These are phyloP conservation scores for Chinchilla lanigera DNA, from an alignment of 2,113 vertebrate genomes.

Conservation along the genomic window DNA sequence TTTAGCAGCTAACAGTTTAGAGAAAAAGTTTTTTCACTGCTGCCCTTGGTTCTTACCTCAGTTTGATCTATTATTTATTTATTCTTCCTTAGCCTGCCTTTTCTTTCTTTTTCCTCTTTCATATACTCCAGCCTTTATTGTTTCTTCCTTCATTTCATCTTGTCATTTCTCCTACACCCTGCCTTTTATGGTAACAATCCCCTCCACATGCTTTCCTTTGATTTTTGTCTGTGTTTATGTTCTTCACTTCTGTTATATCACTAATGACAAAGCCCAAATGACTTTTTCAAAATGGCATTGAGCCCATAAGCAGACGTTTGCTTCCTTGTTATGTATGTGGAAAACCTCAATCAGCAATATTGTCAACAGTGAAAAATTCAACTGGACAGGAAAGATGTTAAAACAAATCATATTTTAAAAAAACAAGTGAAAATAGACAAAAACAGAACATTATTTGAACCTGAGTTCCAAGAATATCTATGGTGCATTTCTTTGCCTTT, in stretches of 20 bases:
- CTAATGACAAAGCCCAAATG: background rate
- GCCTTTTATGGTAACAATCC: background rate
- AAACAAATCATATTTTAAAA: background rate
- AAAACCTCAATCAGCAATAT: background rate
- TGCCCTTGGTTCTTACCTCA: background rate
- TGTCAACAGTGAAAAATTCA: background rate
- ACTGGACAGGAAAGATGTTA: background rate
- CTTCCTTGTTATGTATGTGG: background rate
- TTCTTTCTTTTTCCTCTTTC: background rate
- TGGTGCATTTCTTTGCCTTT: background rate
- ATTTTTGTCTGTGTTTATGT: background rate
- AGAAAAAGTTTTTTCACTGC: background rate
- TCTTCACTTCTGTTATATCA: background rate
- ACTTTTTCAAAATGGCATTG: background rate
- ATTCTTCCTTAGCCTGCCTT: background rate
- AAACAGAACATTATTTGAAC: background rate
- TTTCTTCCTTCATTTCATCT: background rate
- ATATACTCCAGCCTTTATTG: background rate
- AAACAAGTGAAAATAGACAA: background rate
- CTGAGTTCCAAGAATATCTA: background rate
- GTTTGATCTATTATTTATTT: background rate
- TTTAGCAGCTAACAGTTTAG: background rate
- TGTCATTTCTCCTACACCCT: background rate
- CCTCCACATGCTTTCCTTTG: background rate
- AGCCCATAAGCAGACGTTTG: background rate